Evolutionary conservation across 2,888 invertebrate genomes (phyloP).

Genomic region (Diadegma fenestrale): DNA sequence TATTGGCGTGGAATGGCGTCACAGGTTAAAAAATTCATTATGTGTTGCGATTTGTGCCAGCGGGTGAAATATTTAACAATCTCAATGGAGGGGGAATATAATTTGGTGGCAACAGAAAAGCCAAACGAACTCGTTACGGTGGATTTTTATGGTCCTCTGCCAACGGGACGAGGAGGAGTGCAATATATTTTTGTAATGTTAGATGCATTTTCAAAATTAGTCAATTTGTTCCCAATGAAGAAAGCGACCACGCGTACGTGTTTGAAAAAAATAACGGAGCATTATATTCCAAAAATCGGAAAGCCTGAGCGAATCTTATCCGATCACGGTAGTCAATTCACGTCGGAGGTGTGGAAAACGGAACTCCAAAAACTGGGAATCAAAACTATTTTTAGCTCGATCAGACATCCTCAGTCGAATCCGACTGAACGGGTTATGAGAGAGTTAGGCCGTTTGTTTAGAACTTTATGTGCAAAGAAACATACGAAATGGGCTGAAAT

Average conservation of each 20-base stretch:
- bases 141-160: conserved; percentile 68
- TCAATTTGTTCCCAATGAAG: conserved; percentile 59
- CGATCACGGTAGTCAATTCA: conserved; percentile 49
- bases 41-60: conserved; percentile 32
- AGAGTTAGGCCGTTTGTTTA: conserved; percentile 66
- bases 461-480: conserved; percentile 60
- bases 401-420: conserved; percentile 67
- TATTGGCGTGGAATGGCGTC: conserved; percentile 6
- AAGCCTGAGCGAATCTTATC: conserved; percentile 31
- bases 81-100: conserved; percentile 58
- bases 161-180: conserved; percentile 41
- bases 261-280: conserved; percentile 37
- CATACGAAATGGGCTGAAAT: conserved; percentile 64
- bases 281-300: conserved; percentile 50
- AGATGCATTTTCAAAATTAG: conserved; percentile 58
- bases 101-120: conserved; percentile 18
- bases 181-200: conserved; percentile 66
- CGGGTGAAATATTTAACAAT: conserved; percentile 55
- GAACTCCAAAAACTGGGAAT: conserved; percentile 3
- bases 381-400: conserved; percentile 22
- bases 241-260: conserved; percentile 30
- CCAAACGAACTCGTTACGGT: conserved; percentile 58
- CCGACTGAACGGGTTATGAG: conserved; percentile 66
- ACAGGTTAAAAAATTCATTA: not conserved
- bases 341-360: conserved; percentile 29